These are phyloP conservation scores for Drosophila biarmipes DNA, from an alignment of 1,140 invertebrate species.

Conservation along the genomic window DNA sequence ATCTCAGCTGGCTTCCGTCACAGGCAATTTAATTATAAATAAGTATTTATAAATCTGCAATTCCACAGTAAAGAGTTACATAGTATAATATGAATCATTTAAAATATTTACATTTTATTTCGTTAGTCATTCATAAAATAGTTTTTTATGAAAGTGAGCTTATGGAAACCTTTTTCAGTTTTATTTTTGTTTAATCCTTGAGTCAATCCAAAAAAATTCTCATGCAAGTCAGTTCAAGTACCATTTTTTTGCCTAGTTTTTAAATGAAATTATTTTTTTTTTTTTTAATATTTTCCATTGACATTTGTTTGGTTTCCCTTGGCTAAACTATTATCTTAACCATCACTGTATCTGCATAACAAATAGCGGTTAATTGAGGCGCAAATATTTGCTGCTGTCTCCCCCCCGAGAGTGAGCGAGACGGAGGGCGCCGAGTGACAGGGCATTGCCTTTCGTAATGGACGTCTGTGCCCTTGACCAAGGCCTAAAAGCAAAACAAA, in stretches of 20 bases:
- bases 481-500: constrained; percentile 38
- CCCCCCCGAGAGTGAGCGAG: not conserved
- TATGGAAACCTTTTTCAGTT: no score
- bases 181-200: no score
- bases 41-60: not conserved
- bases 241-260: no score
- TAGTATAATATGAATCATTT: no score
- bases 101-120: no score
- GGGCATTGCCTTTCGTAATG: constrained; percentile 45
- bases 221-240: not conserved
- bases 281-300: not conserved
- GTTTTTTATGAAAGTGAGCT: no score
- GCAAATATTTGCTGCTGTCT: constrained; percentile 42
- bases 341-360: constrained; percentile 20
- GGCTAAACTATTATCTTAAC: not conserved
- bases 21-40: not conserved
- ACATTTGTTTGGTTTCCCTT: not conserved
- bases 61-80: not conserved
- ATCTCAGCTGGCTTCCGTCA: not conserved
- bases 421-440: not conserved
- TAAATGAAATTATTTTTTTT: no score
- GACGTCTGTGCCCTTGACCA: constrained; percentile 44
- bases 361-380: constrained; percentile 49
- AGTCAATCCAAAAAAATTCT: not conserved
- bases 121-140: not conserved